Evolutionary conservation across 1,140 invertebrate species (phyloP), one percentile per base, ranked within the genome.

Genomic region (Sycophaga agraensis): DNA sequence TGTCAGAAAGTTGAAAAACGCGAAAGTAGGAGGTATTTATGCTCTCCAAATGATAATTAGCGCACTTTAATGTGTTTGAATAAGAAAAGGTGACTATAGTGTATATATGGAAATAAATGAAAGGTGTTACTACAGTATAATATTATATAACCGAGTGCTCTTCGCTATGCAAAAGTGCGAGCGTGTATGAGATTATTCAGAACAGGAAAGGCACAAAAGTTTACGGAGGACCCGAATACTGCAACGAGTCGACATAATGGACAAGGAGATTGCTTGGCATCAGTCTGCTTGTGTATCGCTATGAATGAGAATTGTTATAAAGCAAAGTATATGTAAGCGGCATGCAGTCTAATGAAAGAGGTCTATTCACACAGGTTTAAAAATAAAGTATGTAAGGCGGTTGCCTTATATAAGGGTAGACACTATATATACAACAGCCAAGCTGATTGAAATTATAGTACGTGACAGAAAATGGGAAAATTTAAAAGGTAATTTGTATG

Each of bases 311-410:
- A 17, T 19, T 40, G 19, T 24, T n/a, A n/a, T 24, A 14, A 3
- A 37, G 9, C 6, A 22, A 42, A n/a, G 14, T 22, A 28, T 16
- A 28, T n/a, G 14, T 8, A 17, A 42, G 5, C 11, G 14, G 26
- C 54, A 48, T 57, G 54, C 54, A 35, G 4, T 57, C 43, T 39
- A 58, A 37, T 19, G 14, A 28, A 12, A 17, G 16, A 48, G 21
- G 17, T 21, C 0, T 42, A 42, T 21, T 21, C 11, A 24, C 21
- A 28, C 26, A 50, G 28, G n/a, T n/a, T n/a, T 14, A 1, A 50
- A 35, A 35, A 21, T 28, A 31, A 48, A 1, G 16, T n/a, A 28
- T 7, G 4, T 31, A 55, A n/a, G n/a, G n/a, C n/a, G n/a, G n/a
- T n/a, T n/a, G n/a, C n/a, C n/a, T n/a, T n/a, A n/a, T n/a, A n/a